phyloP scores from a whole-genome alignment of 2,113 vertebrate genomes.

The Daubentonia madagascariensis region DNA sequence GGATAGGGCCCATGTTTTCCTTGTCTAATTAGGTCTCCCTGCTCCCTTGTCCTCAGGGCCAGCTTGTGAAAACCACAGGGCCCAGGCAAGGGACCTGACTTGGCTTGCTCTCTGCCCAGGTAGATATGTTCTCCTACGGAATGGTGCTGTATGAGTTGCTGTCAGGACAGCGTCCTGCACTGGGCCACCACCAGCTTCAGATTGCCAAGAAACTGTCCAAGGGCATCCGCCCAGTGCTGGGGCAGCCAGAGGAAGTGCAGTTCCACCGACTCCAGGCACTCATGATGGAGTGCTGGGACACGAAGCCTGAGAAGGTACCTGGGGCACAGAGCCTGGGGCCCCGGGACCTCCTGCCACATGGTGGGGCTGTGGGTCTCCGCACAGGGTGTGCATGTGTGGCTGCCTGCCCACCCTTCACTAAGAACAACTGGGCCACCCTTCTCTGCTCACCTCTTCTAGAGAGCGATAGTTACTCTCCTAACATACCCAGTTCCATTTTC shows the following conservation, averaged over 20 bases:
- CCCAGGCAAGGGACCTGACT: not conserved
- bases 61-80: not conserved
- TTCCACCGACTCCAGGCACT: slow-evolving; percentile 90
- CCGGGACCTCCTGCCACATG: not conserved
- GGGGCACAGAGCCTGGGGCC: not conserved
- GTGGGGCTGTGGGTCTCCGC: not conserved
- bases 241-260: slow-evolving; percentile 92
- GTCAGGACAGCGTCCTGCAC: slow-evolving; percentile 89
- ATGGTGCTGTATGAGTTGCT: slow-evolving; percentile 98
- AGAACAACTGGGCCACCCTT: not conserved
- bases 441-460: not conserved
- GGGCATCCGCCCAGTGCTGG: slow-evolving; percentile 91
- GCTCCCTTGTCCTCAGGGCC: not conserved
- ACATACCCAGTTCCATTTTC: not conserved
- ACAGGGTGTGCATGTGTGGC: accelerated
- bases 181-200: slow-evolving; percentile 95
- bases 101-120: slow-evolving; percentile 81
- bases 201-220: slow-evolving; percentile 96
- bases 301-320: slow-evolving; percentile 95
- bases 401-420: not conserved
- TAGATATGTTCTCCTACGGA: slow-evolving; percentile 98
- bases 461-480: not conserved
- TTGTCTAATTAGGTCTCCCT: not conserved
- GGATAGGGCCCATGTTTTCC: not conserved
- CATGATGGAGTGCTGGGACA: slow-evolving; percentile 97